phyloP scores from a whole-genome alignment of 2,113 vertebrate species.

The Solea solea region DNA sequence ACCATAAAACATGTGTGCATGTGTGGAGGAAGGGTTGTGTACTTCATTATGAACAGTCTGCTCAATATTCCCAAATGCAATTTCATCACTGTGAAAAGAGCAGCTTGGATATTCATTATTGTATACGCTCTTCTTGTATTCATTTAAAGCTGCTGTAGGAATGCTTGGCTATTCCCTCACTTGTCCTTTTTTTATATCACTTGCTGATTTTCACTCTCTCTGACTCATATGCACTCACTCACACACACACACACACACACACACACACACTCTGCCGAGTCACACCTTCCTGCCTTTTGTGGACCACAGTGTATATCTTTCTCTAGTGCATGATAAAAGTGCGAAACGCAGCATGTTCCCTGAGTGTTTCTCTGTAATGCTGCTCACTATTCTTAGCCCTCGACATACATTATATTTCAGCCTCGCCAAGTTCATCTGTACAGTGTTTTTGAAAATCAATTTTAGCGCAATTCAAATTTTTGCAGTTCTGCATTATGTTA shows the following conservation, averaged over 20 bases:
- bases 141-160: constrained; percentile 67
- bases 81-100: constrained; percentile 71
- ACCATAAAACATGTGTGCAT: constrained; percentile 21
- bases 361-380: constrained; percentile 42
- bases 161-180: constrained; percentile 38
- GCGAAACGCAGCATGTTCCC: constrained; percentile 31
- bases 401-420: constrained; percentile 19
- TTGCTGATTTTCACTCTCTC: constrained; percentile 30
- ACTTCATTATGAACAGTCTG: constrained; percentile 64
- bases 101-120: constrained; percentile 69
- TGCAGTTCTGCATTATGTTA: constrained; percentile 5
- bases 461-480: constrained; percentile 10
- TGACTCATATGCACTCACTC: constrained; percentile 12
- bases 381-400: constrained; percentile 38
- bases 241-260: constrained; percentile 14
- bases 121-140: constrained; percentile 57
- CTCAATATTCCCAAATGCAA: constrained; percentile 78
- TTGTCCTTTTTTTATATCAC: constrained; percentile 16
- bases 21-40: constrained; percentile 39
- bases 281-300: constrained; percentile 18
- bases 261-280: constrained; percentile 9
- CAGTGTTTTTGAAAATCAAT: constrained; percentile 33
- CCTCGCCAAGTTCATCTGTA: constrained; percentile 18
- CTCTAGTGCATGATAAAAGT: constrained; percentile 52
- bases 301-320: constrained; percentile 13